Evolutionary conservation across 2,797 vertebrate genomes (phyloP).

Genomic region (Eospalax fontanierii): DNA sequence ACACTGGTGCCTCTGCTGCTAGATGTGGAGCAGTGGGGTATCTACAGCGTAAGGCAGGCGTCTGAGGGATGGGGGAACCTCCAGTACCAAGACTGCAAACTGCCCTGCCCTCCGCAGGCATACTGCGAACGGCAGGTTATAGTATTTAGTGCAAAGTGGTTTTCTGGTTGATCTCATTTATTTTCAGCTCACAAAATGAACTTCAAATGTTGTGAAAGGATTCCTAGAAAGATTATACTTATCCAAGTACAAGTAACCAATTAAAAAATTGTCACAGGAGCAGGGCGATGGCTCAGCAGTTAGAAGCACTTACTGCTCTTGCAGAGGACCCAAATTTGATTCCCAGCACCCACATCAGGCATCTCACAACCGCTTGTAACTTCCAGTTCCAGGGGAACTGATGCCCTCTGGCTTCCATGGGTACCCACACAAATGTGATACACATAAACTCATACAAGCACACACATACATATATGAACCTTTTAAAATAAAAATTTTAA

Average conservation of each 20-base stretch:
- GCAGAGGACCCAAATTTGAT: too few relatives aligned
- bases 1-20: background rate
- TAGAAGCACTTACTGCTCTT: background rate
- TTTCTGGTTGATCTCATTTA: background rate
- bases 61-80: background rate
- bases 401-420: background rate
- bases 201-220: background rate
- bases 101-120: background rate
- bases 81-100: background rate
- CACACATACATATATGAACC: background rate
- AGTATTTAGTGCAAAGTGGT: background rate
- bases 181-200: background rate
- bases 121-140: constrained; percentile 14
- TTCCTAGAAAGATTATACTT: background rate
- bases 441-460: background rate
- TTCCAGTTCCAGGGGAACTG: background rate
- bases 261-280: background rate
- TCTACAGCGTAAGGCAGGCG: background rate
- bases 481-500: background rate
- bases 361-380: background rate
- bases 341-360: background rate
- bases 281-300: background rate
- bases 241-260: background rate
- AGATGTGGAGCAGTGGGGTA: background rate
- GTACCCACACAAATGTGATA: background rate